A percentile compares a stretch with the other conserved stretches of the same genome.
Conservation (phyloP, 2,888 invertebrate species). For the Heliconius sara region DNA sequence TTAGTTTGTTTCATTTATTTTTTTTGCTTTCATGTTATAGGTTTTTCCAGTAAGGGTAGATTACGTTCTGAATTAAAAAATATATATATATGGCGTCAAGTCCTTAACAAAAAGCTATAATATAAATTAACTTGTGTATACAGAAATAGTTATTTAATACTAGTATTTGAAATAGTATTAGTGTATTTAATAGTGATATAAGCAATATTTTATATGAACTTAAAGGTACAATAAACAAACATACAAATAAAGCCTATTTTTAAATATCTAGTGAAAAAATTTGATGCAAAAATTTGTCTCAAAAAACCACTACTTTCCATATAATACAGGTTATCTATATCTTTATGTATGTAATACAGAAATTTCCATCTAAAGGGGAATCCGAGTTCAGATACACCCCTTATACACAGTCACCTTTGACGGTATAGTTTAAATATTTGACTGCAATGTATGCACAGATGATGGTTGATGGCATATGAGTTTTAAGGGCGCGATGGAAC, state of each 20-base stretch:
- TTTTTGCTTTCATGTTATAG: not conserved
- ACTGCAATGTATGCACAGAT: conserved; percentile 40
- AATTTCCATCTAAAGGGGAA: conserved; percentile 30
- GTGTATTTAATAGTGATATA: no score
- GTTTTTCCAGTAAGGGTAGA: not conserved
- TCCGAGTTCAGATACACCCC: conserved; percentile 34
- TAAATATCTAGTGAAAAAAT: no score
- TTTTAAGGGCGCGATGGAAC: not conserved
- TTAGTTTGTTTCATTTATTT: conserved; percentile 14
- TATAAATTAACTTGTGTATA: not conserved
- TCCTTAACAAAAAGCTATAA: not conserved
- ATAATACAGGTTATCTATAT: not conserved
- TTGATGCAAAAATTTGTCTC: no score
- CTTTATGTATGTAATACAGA: not conserved
- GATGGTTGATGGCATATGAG: conserved; percentile 2
- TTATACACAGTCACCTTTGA: conserved; percentile 46
- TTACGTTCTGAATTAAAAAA: not conserved
- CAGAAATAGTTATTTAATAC: no score
- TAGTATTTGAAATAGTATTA: no score
- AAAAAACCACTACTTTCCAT: not conserved
- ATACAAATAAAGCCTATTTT: no score
- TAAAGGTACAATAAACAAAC: no score
- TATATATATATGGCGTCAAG: not conserved
- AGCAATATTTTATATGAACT: no score
- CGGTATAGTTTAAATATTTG: conserved; percentile 44